Evolutionary conservation across 2,113 vertebrate species (phyloP), one percentile per base, ranked within the genome.

Genomic region (Grus americana): DNA sequence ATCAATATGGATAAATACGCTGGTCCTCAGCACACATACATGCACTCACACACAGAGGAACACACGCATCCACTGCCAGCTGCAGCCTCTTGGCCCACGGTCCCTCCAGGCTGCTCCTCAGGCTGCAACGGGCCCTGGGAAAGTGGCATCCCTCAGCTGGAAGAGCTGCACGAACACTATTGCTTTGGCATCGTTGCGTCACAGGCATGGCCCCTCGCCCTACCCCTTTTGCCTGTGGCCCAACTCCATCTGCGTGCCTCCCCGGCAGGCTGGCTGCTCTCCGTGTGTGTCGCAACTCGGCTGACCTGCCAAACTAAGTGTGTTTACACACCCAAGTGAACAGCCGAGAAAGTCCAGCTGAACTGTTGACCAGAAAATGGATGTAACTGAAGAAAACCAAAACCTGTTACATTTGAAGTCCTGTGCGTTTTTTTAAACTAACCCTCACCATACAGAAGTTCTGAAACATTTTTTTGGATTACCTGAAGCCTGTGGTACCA

Each of bases 401-500:
- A 79, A 62, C 19, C 9, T 46, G 42, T 23, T 63, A 26, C 58
- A 58, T 79, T 66, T 81, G 12, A 58, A 92, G 29, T 24, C 26
- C 29, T 66, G 10, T 26, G 21, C 2, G 9, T 5, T 6, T 70
- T 63, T 67, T 32, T 3, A 17, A 79, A 34, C 42, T 52, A 32
- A n/a, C 18, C 50, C 8, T 70, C 42, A 46, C 3, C 5, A 4
- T 11, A 36, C 11, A 11, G 16, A 86, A 70, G 30, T 36, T 30
- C 34, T 49, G 17, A 74, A 88, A 61, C 3, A 11, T 12, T 54
- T 3, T 30, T 82, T 50, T 32, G 8, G 20, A 62, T 79, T 0
- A 0, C 42, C 32, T 34, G 40, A 65, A 61, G n/a, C 27, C 71
- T 75, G 21, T 2, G 2, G 52, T 23, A 34, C 22, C 0, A 0